phyloP scores from a whole-genome alignment of 2,113 vertebrate genomes.

The Marmota monax region DNA sequence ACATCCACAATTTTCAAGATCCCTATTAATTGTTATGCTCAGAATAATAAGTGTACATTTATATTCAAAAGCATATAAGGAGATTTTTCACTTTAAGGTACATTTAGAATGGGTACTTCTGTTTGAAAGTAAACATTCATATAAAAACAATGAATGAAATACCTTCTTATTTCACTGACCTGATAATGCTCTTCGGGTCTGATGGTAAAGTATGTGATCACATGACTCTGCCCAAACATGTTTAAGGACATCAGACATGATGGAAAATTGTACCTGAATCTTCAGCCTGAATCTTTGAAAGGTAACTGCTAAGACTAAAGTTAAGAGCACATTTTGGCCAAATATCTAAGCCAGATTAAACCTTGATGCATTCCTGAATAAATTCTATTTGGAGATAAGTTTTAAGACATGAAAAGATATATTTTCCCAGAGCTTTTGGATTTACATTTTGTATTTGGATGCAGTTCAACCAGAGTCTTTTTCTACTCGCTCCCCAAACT shows the following conservation, averaged over 20 bases:
- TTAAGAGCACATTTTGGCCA: neutral
- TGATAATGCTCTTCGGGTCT: neutral
- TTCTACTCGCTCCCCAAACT: neutral
- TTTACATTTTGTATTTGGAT: neutral
- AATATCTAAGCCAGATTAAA: neutral
- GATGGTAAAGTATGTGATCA: neutral
- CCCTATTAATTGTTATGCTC: neutral
- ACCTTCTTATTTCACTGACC: neutral
- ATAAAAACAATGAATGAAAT: neutral
- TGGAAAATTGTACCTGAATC: neutral
- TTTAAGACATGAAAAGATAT: slow-evolving; percentile 11
- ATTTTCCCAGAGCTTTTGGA: neutral
- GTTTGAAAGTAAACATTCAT: neutral
- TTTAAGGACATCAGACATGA: neutral
- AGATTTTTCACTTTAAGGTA: neutral
- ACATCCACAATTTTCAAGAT: slow-evolving; percentile 12
- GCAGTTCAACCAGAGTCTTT: neutral
- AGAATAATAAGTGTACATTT: neutral
- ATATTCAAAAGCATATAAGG: neutral
- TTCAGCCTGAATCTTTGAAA: neutral
- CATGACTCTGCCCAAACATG: neutral
- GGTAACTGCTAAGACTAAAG: neutral
- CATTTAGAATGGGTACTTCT: neutral
- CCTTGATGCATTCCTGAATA: neutral
- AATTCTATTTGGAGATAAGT: neutral